Base-by-base conservation (phyloP, 2,888 invertebrate genomes). In the Caenorhabditis japonica region DNA sequence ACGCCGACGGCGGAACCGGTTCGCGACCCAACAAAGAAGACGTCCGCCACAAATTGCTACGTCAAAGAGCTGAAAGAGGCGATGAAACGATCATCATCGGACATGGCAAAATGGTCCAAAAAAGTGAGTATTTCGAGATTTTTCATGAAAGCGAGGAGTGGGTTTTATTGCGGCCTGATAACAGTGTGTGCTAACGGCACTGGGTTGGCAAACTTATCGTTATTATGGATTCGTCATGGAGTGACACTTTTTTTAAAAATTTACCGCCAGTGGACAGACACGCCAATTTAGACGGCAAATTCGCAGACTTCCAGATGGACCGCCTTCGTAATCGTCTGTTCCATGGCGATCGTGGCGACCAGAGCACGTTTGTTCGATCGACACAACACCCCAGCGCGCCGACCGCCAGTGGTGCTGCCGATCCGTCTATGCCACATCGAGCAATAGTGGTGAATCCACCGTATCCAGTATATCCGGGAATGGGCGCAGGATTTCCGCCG, bases 381-480 rank as follows among this genome's bases (percentile, higher is more conserved):
- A 47, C 62, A n/a, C 55, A 64, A 34, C 41, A 55, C 10, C 55
- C 53, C n/a, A 46, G 62, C 19, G 38, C 46, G 30, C 55, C 49
- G 15, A 56, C 64, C 15, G 13, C 51, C 23, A 44, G 44, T n/a
- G 36, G 56, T 36, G 34, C 15, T 3, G 41, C 23, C 15, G 49
- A 56, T 30, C 61, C 25, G n/a, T 56, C 53, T n/a, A 64, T 64
- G 64, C 64, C 64, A 3, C 64, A 64, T 49, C 64, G 56, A 34
- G 49, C 64, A n/a, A 43, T 64, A 0, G 3, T 64, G n/a, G 47
- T 64, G 13, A 56, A 49, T 30, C 62, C 58, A 21, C 71, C 71
- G 39, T 71, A 71, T 39, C 71, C 64, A n/a, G 43, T 38, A 1
- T 44, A 53, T 34, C 47, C 39, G 5, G 51, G 47, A 0, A 58